Percentiles rank a stretch among this genome's conserved stretches.
Conservation (phyloP, 1,140 invertebrate species). For the Probaryconus sp. region DNA sequence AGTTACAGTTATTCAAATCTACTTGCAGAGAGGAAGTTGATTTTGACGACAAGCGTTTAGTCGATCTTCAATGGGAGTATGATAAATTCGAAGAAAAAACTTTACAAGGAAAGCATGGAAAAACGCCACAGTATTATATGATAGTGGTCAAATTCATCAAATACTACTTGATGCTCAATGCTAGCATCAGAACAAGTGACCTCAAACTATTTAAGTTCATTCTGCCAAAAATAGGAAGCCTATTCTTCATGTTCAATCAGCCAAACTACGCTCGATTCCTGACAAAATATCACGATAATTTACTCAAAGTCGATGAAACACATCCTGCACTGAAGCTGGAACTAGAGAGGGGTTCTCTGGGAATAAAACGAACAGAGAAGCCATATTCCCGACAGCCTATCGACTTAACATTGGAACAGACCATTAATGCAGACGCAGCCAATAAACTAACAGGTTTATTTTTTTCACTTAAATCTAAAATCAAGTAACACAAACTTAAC, state of each 20-base stretch:
- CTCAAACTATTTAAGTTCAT: constrained; percentile 48
- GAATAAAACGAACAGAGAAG: constrained; percentile 56
- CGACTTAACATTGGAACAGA: constrained; percentile 64
- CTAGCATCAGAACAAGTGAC: constrained; percentile 30
- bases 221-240: constrained; percentile 63
- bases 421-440: constrained; percentile 62
- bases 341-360: constrained; percentile 49
- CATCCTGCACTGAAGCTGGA: constrained; percentile 59
- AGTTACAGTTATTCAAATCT: not conserved
- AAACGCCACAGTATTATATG: constrained; percentile 67
- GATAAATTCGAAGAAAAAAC: constrained; percentile 51
- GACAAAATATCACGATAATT: constrained; percentile 45
- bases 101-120: constrained; percentile 59
- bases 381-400: constrained; percentile 54
- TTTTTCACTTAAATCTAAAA: too few species aligned
- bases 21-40: not conserved
- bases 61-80: constrained; percentile 55
- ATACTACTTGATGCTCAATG: constrained; percentile 52
- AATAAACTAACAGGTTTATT: constrained; percentile 51
- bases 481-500: too few species aligned
- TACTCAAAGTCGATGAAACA: constrained; percentile 48
- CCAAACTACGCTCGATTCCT: constrained; percentile 67
- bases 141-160: constrained; percentile 60
- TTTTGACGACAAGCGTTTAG: constrained; percentile 22
- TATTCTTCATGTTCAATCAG: constrained; percentile 70